Evolutionary conservation across 2,113 vertebrate genomes (phyloP), one percentile per base, ranked within the genome.

Genomic region (Acanthisitta chloris): DNA sequence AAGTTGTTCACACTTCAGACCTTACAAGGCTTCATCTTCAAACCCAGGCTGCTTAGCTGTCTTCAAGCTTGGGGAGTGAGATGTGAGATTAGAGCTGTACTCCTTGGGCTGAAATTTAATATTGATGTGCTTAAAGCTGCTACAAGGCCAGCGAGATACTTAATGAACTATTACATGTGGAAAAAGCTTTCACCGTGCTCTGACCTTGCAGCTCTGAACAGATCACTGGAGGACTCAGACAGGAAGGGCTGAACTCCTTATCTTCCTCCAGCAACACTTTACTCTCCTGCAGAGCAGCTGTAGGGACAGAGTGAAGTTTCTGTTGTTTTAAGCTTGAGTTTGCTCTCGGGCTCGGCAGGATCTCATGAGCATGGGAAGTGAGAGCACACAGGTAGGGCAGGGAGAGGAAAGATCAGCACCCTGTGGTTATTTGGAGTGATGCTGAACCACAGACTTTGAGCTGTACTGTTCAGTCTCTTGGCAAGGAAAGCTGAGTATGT

Each of bases 261-360:
- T 49, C 52, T 81, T 19, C 52, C n/a, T 19, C 61, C 57, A 58
- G 33, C 66, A 82, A 31, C 42, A 4, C 65, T 87, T 91, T 52
- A 48, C 77, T 77, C 28, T 23, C 74, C 23, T 29, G 36, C 17
- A 69, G 61, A 45, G 4, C 45, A 59, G 24, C 49, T 33, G 9
- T 19, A 31, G 74, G 48, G 8, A 40, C 43, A 74, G 28, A 23
- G 31, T 61, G 8, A 26, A 49, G 28, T 66, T 86, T 57, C 20
- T 78, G 48, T 3, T 38, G 33, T 52, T 77, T 23, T 10, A 12
- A 69, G 10, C 29, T 70, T 3, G 12, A n/a, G 43, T 43, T 92
- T 2, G 4, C n/a, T 51, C 13, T 83, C 12, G 12, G 19, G 20
- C 23, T 12, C 0, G 0, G 3, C 6, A 12, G 67, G 64, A 31